Conservation (phyloP, 2,113 vertebrate species). For the Sclerurus mexicanus region DNA sequence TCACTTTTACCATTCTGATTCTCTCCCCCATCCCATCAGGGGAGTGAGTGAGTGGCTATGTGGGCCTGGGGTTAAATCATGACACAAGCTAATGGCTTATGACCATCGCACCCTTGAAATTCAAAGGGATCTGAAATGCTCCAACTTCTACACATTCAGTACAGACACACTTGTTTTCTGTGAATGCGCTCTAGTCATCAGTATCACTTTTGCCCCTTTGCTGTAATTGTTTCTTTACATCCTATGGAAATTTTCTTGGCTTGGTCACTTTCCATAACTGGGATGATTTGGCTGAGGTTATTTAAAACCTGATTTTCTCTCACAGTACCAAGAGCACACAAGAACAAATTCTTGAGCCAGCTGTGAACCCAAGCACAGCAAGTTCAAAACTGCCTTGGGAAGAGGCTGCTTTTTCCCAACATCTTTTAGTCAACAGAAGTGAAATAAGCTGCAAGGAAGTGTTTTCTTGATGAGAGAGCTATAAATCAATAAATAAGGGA, state of each 20-base stretch:
- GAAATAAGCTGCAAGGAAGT: not conserved
- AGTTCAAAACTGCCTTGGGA: not conserved
- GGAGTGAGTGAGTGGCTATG: not conserved
- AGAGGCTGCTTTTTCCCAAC: not conserved
- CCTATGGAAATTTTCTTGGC: not conserved
- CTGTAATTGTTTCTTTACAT: not conserved
- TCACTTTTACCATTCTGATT: not conserved
- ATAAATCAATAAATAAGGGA: constrained; percentile 14
- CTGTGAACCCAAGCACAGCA: fast-evolving
- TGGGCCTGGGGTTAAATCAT: not conserved
- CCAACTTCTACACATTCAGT: not conserved
- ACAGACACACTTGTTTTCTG: not conserved
- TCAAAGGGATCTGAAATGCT: not conserved
- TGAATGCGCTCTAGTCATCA: fast-evolving
- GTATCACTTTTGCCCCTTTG: not conserved
- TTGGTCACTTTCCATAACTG: not conserved
- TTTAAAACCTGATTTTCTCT: not conserved
- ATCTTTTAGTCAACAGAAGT: not conserved
- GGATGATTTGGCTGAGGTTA: not conserved
- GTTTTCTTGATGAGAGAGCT: not conserved
- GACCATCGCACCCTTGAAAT: not conserved
- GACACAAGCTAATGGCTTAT: not conserved
- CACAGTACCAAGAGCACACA: fast-evolving
- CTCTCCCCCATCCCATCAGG: not conserved
- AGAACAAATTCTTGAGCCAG: not conserved